Conservation (phyloP, 2,797 vertebrate species). For the Psittacula echo region DNA sequence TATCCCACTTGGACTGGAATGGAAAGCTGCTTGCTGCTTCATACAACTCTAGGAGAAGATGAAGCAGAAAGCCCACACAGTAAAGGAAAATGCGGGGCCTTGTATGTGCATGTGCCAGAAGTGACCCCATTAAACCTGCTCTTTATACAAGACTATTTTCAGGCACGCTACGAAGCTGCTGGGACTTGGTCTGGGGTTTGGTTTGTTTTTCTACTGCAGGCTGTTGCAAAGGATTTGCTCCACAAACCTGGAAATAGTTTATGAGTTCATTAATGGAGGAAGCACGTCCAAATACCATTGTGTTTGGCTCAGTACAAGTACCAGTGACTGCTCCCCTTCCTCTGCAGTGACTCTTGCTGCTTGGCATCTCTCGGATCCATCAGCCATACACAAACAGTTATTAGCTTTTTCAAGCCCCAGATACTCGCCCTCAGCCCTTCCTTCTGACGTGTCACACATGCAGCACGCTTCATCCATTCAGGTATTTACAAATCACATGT, state of each 20-base stretch:
- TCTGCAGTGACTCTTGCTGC: not conserved
- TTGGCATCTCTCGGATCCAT: not conserved
- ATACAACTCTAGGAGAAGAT: not conserved
- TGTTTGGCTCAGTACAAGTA: constrained; percentile 10
- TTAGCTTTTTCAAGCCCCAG: not conserved
- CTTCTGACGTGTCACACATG: not conserved
- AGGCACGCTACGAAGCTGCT: not conserved
- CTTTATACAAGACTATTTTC: not conserved
- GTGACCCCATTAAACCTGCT: not conserved
- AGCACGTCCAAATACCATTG: constrained; percentile 30
- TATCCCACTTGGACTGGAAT: not conserved
- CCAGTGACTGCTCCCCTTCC: constrained; percentile 44
- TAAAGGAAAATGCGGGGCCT: not conserved
- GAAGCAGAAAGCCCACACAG: not conserved
- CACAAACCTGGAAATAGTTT: not conserved
- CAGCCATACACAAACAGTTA: not conserved
- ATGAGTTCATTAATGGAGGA: not conserved
- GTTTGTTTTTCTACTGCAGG: not conserved
- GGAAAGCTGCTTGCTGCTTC: not conserved
- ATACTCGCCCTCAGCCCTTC: not conserved
- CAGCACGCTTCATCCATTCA: not conserved
- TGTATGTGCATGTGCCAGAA: not conserved
- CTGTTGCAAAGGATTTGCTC: not conserved
- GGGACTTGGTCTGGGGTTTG: not conserved
- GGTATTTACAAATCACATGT: not conserved